Base-by-base conservation (phyloP, 2,113 vertebrate species). In the Dasyurus viverrinus region DNA sequence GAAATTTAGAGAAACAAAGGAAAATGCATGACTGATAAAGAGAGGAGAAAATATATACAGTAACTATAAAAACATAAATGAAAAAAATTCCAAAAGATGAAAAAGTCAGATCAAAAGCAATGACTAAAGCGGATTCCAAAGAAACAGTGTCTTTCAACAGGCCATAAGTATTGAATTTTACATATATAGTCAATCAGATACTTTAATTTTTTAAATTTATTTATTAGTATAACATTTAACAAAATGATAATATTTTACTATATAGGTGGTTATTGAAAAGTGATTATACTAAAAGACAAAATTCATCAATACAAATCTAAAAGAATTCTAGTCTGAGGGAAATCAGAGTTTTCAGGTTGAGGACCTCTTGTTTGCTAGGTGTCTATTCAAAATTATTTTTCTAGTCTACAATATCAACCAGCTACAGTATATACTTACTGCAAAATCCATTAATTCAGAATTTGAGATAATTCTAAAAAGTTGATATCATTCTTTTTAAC, bases 321-420 rank as follows among this genome's bases (percentile, higher is more conserved):
- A 57, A 95, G 76, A 89, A 23, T 90, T 48, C 48, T 46, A 90
- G 52, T 54, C 30, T 93, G 19, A 24, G 53, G 12, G 53, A 89
- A 57, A 46, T 48, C 47, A 57, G n/a, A 24, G 1, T 46, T 54
- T 30, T 94, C 47, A 89, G 0, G 0, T 90, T 27, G 60, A 94
- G 60, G 89, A 25, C 92, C 89, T 60, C 27, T 92, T 36, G 42
- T 46, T 76, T n/a, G 48, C 24, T 89, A 46, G 90, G 22, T 68
- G 57, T 76, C 68, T 0, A 8, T 23, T 89, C 92, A 91, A 76
- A 1, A 16, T 5, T 92, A 55, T 89, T 25, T 95, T 94, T 89
- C 90, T 60, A 91, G 92, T 27, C 53, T 95, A 50, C 50, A 95
- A 57, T 92, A 91, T 91, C 47, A 91, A 53, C 36, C 92, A 89